Evolutionary conservation across 2,888 invertebrate species (phyloP), one percentile per base, ranked within the genome.

Genomic region (Gryllus longicercus): DNA sequence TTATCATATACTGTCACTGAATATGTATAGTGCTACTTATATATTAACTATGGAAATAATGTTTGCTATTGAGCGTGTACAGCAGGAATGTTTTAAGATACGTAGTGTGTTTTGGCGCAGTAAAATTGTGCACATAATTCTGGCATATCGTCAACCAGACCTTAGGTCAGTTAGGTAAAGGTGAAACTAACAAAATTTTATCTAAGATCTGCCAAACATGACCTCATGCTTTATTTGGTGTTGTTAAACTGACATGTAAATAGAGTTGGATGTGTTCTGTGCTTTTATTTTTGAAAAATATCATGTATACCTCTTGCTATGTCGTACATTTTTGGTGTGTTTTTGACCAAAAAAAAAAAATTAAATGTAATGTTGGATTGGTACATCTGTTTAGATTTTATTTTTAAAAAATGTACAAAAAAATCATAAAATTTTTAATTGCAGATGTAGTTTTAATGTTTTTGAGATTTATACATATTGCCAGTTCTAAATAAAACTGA

Each of bases 161-260:
- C 49, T 77, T 77, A 77, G 77, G 49, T 50, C 77, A 14, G 50
- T n/a, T 77, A 77, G 77, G 50, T 23, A 77, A 49, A 77, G n/a
- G 50, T n/a, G 77, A 75, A 63, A 63, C 63, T 77, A 77, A 50
- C 51, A 23, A n/a, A 78, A 78, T 21, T 51, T 79, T 79, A 63
- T 79, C 51, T 79, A 76, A 79, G 78, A 76, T 78, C 75, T 79
- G 81, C 74, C 74, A 79, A 25, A 79, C 50, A 79, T 78, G 81
- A 81, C 79, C 79, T 76, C 77, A 79, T 78, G 81, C 79, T 79
- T 79, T 81, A 81, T 79, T 78, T 78, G 75, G 74, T 78, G 80
- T 80, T 49, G 51, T 75, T n/a, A 63, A 63, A 50, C 50, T 80
- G 51, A 74, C 77, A 51, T 80, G 80, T 80, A 80, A 78, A 80